phyloP scores from a whole-genome alignment of 2,888 invertebrate species.

The Gnatocerus cornutus region DNA sequence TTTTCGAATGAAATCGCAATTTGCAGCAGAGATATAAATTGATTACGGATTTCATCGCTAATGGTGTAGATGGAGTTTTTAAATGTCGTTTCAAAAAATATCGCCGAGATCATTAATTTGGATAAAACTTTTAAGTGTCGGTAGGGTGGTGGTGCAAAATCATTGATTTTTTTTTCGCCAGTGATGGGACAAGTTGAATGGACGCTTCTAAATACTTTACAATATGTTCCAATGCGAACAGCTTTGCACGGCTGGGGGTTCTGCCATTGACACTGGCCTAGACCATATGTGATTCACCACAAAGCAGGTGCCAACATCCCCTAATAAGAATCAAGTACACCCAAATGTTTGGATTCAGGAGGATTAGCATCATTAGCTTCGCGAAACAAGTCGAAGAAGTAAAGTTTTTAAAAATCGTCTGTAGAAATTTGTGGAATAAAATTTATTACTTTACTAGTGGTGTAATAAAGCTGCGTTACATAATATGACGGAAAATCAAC shows the following conservation, averaged over 20 bases:
- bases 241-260: slow-evolving; percentile 52
- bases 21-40: slow-evolving; percentile 51
- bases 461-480: too few relatives aligned
- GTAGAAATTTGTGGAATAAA: too few relatives aligned
- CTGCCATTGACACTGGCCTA: slow-evolving; percentile 59
- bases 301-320: slow-evolving; percentile 55
- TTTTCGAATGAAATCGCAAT: slow-evolving; percentile 65
- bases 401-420: too few relatives aligned
- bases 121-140: slow-evolving; percentile 36
- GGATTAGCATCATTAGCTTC: slow-evolving; percentile 41
- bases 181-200: slow-evolving; percentile 1
- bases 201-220: slow-evolving; percentile 64
- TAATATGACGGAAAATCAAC: too few relatives aligned
- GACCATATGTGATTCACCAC: slow-evolving; percentile 63
- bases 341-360: slow-evolving; percentile 38
- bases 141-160: slow-evolving; percentile 4
- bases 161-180: slow-evolving; percentile 31
- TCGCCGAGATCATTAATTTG: slow-evolving; percentile 47
- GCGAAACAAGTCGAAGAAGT: too few relatives aligned
- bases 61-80: slow-evolving; percentile 56
- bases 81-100: slow-evolving; percentile 57
- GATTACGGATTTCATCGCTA: slow-evolving; percentile 46
- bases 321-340: slow-evolving; percentile 47
- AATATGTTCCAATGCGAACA: slow-evolving; percentile 62
- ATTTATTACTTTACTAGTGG: too few relatives aligned